phyloP scores from a whole-genome alignment of 2,113 vertebrate genomes.

The Chloropsis cyanopogon region DNA sequence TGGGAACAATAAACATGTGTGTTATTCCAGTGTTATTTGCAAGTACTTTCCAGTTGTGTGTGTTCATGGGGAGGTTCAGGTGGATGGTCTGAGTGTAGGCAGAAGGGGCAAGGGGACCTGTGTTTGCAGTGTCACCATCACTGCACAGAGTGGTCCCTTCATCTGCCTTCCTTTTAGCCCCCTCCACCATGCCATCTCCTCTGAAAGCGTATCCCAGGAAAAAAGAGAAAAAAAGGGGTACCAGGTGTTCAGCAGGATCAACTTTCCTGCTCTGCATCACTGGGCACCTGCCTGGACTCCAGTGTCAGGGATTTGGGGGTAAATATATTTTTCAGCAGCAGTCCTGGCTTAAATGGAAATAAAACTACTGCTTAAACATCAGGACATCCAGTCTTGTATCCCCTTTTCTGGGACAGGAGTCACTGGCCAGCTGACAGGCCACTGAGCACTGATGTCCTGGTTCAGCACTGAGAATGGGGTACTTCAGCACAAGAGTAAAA shows the following conservation, averaged over 20 bases:
- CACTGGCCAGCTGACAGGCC: fast-evolving
- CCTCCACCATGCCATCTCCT: fast-evolving
- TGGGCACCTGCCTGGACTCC: background rate
- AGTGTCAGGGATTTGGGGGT: fast-evolving
- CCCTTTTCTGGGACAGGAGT: background rate
- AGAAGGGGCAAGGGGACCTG: background rate
- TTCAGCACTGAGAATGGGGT: background rate
- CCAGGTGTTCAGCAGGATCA: background rate
- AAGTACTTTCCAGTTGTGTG: background rate
- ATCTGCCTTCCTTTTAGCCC: background rate
- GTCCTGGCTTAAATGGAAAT: background rate
- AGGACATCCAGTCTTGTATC: fast-evolving
- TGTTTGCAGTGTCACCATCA: background rate
- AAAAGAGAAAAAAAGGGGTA: background rate
- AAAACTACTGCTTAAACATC: background rate
- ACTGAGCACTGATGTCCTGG: background rate
- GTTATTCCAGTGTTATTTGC: background rate
- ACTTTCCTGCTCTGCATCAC: background rate
- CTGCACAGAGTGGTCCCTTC: fast-evolving
- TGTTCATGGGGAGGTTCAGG: background rate
- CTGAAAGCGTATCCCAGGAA: background rate
- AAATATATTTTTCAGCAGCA: background rate
- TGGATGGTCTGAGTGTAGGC: background rate
- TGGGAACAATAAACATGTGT: fast-evolving
- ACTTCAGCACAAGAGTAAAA: background rate